These are phyloP conservation scores for Epinephelus malabaricus DNA, from an alignment of 2,797 vertebrate species.

Conservation along the genomic window DNA sequence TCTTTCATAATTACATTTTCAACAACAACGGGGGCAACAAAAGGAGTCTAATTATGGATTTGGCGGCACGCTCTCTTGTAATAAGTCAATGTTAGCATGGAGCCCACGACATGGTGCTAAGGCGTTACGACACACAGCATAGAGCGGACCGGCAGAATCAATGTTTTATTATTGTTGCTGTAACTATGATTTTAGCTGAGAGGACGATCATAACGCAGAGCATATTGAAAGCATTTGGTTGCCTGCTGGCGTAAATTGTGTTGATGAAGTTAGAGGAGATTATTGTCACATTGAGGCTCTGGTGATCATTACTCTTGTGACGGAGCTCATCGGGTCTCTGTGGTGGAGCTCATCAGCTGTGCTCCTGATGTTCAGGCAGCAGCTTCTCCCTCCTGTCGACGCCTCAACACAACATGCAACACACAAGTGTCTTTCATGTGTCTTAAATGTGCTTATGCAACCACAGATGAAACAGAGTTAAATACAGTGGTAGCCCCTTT, in stretches of 20 bases:
- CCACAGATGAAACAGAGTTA: conserved; percentile 13
- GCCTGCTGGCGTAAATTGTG: conserved; percentile 74
- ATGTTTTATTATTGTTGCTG: conserved; percentile 80
- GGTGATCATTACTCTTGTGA: conserved; percentile 79
- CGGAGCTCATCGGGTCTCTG: conserved; percentile 63
- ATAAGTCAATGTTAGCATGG: conserved; percentile 84
- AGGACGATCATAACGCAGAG: conserved; percentile 66
- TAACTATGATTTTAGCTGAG: conserved; percentile 80
- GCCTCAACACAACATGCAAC: conserved; percentile 26
- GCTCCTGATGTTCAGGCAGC: conserved; percentile 68
- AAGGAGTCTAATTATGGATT: conserved; percentile 96
- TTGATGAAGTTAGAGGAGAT: conserved; percentile 84
- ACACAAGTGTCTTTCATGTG: conserved; percentile 41
- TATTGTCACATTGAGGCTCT: conserved; percentile 78
- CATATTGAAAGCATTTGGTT: conserved; percentile 79
- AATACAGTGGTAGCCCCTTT: not conserved
- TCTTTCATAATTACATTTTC: conserved; percentile 99
- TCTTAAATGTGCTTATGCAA: conserved; percentile 31
- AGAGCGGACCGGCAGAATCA: conserved; percentile 62
- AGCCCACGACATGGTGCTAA: conserved; percentile 51
- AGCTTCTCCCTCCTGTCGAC: conserved; percentile 25
- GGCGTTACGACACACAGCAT: conserved; percentile 26
- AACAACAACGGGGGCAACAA: conserved; percentile 90
- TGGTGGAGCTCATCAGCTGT: conserved; percentile 61
- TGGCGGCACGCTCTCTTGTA: conserved; percentile 80